These are phyloP conservation scores for Bugula neritina DNA, from an alignment of 2,888 invertebrate species.

Conservation along the genomic window DNA sequence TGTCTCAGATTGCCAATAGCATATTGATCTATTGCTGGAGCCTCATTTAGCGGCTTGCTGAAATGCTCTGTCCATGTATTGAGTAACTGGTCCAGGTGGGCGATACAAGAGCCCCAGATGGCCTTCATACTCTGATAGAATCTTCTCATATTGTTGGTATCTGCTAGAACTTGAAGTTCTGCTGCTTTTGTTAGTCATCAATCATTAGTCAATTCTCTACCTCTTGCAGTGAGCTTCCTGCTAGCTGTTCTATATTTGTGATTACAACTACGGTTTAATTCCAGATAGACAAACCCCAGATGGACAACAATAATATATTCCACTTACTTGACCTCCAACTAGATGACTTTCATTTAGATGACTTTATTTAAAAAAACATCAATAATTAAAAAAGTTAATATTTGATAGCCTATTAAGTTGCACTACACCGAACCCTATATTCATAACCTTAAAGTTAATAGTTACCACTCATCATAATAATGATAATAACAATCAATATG, in stretches of 20 bases:
- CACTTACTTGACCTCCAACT: no score
- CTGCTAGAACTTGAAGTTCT: conserved; percentile 8
- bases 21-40: not conserved
- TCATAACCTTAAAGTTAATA: no score
- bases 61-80: conserved; percentile 6
- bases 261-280: no score
- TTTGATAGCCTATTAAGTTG: no score
- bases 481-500: no score
- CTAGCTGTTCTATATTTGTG: conserved; percentile 5
- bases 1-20: conserved; percentile 4
- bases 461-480: no score
- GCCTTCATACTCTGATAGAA: conserved; percentile 24
- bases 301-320: no score
- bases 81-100: conserved; percentile 3
- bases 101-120: conserved; percentile 6
- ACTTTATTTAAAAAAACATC: no score
- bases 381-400: no score
- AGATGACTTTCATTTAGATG: no score
- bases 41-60: conserved; percentile 12
- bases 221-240: conserved; percentile 12
- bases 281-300: no score
- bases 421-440: no score
- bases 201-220: conserved; percentile 25
- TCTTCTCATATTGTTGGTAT: conserved; percentile 3
- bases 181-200: conserved; percentile 22